Base-by-base conservation (phyloP, 2,113 vertebrate species). In the Gorsachius goisagi region DNA sequence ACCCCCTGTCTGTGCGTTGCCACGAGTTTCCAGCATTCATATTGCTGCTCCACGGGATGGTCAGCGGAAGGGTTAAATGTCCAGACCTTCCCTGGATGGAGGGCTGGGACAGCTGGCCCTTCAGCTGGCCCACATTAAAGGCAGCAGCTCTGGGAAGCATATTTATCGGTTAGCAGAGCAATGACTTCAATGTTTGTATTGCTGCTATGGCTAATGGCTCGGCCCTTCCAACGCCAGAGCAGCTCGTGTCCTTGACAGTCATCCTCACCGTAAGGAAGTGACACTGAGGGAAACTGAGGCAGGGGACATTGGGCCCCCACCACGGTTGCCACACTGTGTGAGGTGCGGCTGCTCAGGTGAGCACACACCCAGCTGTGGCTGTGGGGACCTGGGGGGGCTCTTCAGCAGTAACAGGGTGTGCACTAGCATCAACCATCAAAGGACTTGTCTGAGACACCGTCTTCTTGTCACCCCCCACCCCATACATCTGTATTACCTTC, bases 231-330 rank as follows among this genome's bases (percentile, higher is more conserved):
- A 37, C 0, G 2, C 15, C 62, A 55, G 33, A 67, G 17, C 19
- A 58, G 41, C 60, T 73, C 6, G 0, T 10, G 1, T 33, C 35
- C 52, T 52, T 27, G 6, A 37, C 39, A 62, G 68, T 55, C 39
- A 2, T 45, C 41, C 18, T 72, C 28, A 55, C 15, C 0, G 0
- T 5, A 32, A 62, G 64, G 62, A 68, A 62, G 53, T 50, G 35
- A 52, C 32, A 24, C n/a, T 3, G 9, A 59, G 44, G 24, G 55
- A 91, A 88, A 75, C 0, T 35, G 56, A 79, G 47, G 58, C 1
- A 35, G 37, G 12, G 33, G 28, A 37, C 62, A 67, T 6, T 0
- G 0, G 28, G 52, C 12, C 13, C 11, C 39, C 12, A 6, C n/a
- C 39, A 22, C 8, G 37, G 37, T 15, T 56, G 27, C 30, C 39